Conservation (phyloP, 2,888 invertebrate species). For the Apamea sordens region DNA sequence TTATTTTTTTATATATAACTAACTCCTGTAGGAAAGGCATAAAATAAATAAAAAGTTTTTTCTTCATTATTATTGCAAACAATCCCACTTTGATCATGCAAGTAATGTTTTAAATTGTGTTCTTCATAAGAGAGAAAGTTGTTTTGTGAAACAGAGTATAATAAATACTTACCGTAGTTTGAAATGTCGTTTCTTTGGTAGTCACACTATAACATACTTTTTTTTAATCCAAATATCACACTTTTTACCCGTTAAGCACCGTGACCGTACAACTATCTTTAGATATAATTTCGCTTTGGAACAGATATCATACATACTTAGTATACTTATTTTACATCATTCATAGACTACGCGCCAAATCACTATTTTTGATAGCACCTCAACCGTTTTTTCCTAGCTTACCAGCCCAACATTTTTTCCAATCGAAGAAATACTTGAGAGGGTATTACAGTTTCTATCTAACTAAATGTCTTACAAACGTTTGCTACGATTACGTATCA, state of each 20-base stretch:
- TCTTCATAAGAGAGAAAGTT: constrained; percentile 27
- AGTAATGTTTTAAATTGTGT: constrained; percentile 27
- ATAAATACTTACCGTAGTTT: constrained; percentile 59
- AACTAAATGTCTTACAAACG: constrained; percentile 57
- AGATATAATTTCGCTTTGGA: constrained; percentile 64
- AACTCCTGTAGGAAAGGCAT: constrained; percentile 12
- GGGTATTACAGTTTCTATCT: constrained; percentile 48
- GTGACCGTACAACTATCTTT: constrained; percentile 66
- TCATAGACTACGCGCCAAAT: constrained; percentile 61
- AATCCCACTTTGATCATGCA: constrained; percentile 8
- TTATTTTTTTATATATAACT: not conserved
- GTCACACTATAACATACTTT: constrained; percentile 70
- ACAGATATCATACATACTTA: constrained; percentile 55
- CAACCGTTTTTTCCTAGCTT: constrained; percentile 46
- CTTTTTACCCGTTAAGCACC: constrained; percentile 80
- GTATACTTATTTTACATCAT: constrained; percentile 55
- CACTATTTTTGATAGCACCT: constrained; percentile 67
- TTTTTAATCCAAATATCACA: constrained; percentile 79
- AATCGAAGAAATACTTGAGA: constrained; percentile 51
- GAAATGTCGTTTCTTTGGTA: constrained; percentile 76
- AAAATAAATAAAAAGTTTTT: not conserved
- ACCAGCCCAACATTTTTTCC: constrained; percentile 39
- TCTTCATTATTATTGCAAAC: constrained; percentile 11
- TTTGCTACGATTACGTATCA: constrained; percentile 56
- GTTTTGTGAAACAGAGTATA: constrained; percentile 44